Conservation (phyloP, 2,888 invertebrate genomes). For the Acleris emargana region DNA sequence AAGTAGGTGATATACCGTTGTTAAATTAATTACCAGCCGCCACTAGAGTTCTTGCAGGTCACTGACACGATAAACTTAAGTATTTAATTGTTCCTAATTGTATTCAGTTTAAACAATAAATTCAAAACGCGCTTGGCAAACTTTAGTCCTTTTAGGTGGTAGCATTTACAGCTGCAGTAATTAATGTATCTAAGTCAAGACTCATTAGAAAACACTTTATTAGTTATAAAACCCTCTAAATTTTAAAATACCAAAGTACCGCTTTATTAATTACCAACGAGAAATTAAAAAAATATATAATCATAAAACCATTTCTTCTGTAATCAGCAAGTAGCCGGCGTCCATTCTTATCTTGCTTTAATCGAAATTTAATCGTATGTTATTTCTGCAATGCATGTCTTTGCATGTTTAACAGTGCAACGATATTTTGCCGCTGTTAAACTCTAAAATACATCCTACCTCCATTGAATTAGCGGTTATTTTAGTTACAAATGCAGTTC, state of each 20-base stretch:
- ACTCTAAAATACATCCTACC: not conserved
- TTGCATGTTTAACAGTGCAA: constrained; percentile 5
- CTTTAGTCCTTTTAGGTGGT: too few species aligned
- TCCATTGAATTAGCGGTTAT: not conserved
- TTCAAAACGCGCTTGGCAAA: too few species aligned
- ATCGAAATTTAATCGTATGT: constrained; percentile 11
- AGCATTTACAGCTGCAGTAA: too few species aligned
- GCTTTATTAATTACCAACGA: too few species aligned
- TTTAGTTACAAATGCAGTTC: constrained; percentile 28
- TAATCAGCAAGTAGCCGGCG: constrained; percentile 8
- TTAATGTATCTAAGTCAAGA: too few species aligned
- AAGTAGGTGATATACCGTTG: constrained; percentile 23
- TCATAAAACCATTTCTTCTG: not conserved
- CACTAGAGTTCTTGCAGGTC: constrained; percentile 50
- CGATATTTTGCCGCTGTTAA: not conserved
- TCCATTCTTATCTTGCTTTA: constrained; percentile 9
- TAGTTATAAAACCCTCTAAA: too few species aligned
- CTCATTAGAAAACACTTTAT: too few species aligned
- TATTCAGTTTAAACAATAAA: not conserved
- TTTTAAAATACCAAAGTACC: too few species aligned
- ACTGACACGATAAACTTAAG: constrained; percentile 48
- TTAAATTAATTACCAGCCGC: constrained; percentile 21
- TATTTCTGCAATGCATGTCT: constrained; percentile 11
- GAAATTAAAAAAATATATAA: too few species aligned
- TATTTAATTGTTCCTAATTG: not conserved